Conservation (phyloP, 2,113 vertebrate genomes). For the Microtus richardsoni region DNA sequence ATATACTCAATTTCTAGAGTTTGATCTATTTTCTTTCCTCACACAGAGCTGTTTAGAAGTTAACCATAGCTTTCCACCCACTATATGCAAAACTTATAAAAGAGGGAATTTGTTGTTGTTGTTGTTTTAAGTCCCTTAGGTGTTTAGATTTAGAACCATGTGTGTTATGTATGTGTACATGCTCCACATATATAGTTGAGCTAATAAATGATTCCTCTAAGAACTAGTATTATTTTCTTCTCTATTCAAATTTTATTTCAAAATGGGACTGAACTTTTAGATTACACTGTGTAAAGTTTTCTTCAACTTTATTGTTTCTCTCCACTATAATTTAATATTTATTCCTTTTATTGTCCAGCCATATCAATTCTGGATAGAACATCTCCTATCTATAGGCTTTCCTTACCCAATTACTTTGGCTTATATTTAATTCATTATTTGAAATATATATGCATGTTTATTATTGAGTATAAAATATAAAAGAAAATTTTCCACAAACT, state of each 20-base stretch:
- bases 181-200: not conserved
- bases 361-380: not conserved
- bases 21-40: not conserved
- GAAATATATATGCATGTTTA: not conserved
- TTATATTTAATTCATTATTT: not conserved
- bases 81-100: not conserved
- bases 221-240: not conserved
- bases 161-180: not conserved
- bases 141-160: not conserved
- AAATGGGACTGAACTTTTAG: not conserved
- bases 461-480: not conserved
- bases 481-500: not conserved
- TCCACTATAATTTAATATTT: not conserved
- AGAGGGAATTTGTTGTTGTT: not conserved
- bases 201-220: not conserved
- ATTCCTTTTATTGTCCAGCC: not conserved
- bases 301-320: not conserved
- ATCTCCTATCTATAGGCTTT: not conserved
- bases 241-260: conserved; percentile 45
- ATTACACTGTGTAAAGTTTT: not conserved
- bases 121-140: not conserved
- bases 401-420: not conserved
- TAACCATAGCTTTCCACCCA: not conserved
- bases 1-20: not conserved
- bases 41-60: not conserved